Evolutionary conservation across 2,888 invertebrate species (phyloP).

Genomic region (Nasonovia ribisnigri): DNA sequence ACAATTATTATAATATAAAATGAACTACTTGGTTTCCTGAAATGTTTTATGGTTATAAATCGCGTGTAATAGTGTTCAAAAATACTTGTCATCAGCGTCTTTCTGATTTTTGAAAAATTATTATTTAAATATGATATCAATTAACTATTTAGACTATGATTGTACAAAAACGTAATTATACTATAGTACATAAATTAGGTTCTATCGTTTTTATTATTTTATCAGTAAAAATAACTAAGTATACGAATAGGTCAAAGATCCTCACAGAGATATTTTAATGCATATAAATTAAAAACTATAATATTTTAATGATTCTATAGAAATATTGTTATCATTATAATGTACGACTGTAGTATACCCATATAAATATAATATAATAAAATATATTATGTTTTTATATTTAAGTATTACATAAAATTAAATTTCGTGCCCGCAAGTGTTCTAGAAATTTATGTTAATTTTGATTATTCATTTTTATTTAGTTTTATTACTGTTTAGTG

Average conservation of each 20-base stretch:
- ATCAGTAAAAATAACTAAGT: background rate
- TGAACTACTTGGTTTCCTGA: background rate
- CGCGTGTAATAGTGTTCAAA: background rate
- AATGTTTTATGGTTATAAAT: background rate
- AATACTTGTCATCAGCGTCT: background rate
- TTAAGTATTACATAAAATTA: background rate
- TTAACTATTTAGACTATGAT: background rate
- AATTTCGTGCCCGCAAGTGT: background rate
- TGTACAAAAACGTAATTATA: background rate
- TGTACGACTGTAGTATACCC: background rate
- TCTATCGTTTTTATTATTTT: background rate
- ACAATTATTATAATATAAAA: background rate
- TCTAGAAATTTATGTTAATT: background rate
- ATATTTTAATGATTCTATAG: background rate
- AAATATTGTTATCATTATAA: background rate
- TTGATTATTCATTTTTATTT: background rate
- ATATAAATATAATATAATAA: background rate
- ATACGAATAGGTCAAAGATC: background rate
- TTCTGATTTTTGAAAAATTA: background rate
- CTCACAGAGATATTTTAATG: background rate
- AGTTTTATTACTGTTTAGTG: background rate
- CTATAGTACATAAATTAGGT: background rate
- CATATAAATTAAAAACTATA: background rate
- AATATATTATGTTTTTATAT: background rate
- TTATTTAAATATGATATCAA: background rate